These are phyloP conservation scores for Ectemnius cavifrons DNA, from an alignment of 2,888 invertebrate species.

Conservation along the genomic window DNA sequence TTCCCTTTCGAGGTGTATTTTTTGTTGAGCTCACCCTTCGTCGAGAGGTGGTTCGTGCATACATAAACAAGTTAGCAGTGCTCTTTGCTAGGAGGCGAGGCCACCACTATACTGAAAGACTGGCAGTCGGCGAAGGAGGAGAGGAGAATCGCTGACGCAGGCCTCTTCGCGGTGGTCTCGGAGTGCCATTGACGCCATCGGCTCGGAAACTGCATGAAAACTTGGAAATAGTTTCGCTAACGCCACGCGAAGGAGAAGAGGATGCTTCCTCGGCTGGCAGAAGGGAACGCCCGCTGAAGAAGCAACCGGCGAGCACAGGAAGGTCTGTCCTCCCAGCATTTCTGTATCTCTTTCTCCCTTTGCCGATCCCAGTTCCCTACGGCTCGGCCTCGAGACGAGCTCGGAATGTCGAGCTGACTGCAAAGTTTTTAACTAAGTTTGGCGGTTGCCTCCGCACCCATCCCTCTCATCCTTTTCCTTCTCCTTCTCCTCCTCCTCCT, in stretches of 20 bases:
- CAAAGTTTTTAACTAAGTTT: constrained; percentile 76
- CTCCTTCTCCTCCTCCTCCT: no score
- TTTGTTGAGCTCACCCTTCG: no score
- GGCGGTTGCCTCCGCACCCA: constrained; percentile 61
- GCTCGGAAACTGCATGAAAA: constrained; percentile 69
- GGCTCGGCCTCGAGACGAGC: constrained; percentile 51
- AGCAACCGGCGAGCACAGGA: constrained; percentile 32
- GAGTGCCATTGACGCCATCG: constrained; percentile 60
- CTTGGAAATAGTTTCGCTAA: constrained; percentile 71
- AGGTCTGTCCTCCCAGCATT: constrained; percentile 38
- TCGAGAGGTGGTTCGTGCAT: constrained; percentile 25
- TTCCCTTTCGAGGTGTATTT: no score
- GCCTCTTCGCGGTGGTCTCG: constrained; percentile 36
- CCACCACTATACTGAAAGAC: no score
- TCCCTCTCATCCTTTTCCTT: no score
- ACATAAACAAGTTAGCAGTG: constrained; percentile 49
- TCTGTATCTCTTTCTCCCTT: constrained; percentile 40
- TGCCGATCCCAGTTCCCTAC: constrained; percentile 48
- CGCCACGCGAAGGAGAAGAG: constrained; percentile 49
- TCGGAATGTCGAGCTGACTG: constrained; percentile 74
- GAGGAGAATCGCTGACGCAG: constrained; percentile 50
- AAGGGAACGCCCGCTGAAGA: constrained; percentile 10
- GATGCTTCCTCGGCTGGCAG: constrained; percentile 1
- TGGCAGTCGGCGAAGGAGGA: constrained; percentile 25
- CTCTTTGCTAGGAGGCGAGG: constrained; percentile 3